Percentiles rank a stretch among this genome's conserved stretches.
These are phyloP conservation scores for Physella acuta DNA, from an alignment of 1,140 invertebrate species.

Conservation along the genomic window DNA sequence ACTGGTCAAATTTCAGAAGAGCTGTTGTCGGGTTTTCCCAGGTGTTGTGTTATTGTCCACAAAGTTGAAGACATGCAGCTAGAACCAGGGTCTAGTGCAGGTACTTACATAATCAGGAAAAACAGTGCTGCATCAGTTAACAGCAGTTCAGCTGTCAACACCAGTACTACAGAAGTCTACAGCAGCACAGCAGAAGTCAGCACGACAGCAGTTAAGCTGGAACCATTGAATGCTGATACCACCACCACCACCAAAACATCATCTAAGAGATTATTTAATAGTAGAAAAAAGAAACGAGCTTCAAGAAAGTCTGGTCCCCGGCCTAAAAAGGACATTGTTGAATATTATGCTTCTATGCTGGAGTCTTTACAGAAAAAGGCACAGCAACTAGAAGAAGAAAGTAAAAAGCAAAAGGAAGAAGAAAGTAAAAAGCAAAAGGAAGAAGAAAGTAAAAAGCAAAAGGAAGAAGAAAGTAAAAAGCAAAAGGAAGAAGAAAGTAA, in stretches of 20 bases:
- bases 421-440: not conserved
- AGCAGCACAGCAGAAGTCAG: not conserved
- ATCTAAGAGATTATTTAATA: not conserved
- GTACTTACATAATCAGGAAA: too few relatives aligned
- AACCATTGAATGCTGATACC: not conserved
- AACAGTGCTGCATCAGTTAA: too few relatives aligned
- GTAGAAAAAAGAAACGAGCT: not conserved
- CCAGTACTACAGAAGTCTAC: too few relatives aligned
- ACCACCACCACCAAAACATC: not conserved
- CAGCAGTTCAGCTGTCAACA: too few relatives aligned
- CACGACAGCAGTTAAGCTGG: not conserved
- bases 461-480: too few relatives aligned
- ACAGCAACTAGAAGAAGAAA: conserved; percentile 13
- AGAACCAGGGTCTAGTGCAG: too few relatives aligned
- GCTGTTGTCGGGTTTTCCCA: too few relatives aligned
- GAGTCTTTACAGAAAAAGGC: conserved; percentile 16
- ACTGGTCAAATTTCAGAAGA: too few relatives aligned
- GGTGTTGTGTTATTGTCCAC: too few relatives aligned
- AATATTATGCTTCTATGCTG: not conserved
- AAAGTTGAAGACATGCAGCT: too few relatives aligned
- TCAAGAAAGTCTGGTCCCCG: not conserved
- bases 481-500: conserved; percentile 6
- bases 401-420: conserved; percentile 3
- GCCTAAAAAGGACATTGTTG: conserved; percentile 18
- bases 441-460: not conserved